phyloP scores from a whole-genome alignment of 2,797 vertebrate genomes.

The Clarias laeviceps region DNA sequence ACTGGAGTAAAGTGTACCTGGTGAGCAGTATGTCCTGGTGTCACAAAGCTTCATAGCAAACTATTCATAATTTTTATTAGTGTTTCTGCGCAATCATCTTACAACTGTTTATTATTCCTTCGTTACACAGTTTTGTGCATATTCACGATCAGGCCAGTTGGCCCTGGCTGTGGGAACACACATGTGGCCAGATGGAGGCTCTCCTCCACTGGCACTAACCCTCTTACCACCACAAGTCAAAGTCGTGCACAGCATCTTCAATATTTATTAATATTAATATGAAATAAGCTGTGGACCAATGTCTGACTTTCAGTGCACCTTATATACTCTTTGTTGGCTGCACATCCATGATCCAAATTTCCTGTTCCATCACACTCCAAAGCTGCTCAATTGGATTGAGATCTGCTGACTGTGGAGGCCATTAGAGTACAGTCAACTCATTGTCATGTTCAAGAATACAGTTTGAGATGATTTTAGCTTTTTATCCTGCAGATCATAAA shows the following conservation, averaged over 20 bases:
- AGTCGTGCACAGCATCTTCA: constrained; percentile 27
- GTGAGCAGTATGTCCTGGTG: not conserved
- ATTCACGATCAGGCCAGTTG: constrained; percentile 85
- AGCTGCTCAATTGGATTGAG: no score
- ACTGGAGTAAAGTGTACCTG: not conserved
- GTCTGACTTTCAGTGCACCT: not conserved
- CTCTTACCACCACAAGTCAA: not conserved
- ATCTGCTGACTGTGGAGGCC: no score
- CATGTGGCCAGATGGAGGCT: constrained; percentile 38
- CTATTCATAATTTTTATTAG: not conserved
- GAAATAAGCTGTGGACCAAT: not conserved
- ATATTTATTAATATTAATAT: not conserved
- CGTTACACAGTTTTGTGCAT: constrained; percentile 80
- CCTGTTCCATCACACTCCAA: no score
- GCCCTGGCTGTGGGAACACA: constrained; percentile 72
- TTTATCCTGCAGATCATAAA: no score
- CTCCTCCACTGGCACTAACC: constrained; percentile 24
- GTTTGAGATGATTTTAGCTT: no score
- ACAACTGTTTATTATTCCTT: constrained; percentile 84
- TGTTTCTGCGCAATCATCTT: constrained; percentile 62
- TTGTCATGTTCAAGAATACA: no score
- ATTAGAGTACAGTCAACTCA: no score
- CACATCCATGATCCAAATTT: no score
- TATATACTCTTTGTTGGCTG: no score
- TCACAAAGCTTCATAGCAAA: not conserved